Evolutionary conservation across 23 tunicate genomes (phyloP), one percentile per base, ranked within the genome.

Genomic region (Trididemnum miniatum): DNA sequence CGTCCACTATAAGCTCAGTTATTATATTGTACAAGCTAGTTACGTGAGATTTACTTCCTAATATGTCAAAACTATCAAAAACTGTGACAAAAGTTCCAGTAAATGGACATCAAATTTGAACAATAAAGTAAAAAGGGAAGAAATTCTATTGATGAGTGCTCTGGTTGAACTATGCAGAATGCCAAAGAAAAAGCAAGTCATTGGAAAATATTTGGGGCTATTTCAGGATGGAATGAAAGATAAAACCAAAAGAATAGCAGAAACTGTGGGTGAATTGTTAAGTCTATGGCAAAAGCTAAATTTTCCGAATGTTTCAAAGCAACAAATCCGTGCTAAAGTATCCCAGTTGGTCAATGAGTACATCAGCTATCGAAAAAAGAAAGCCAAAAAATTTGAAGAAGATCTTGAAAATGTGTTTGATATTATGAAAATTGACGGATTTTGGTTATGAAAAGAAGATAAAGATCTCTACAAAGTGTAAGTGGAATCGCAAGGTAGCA

Each of bases 191-290:
- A 22, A 62, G 67, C 28, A 62, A 62, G n/a, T 62, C 4, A 62
- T 62, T 62, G 26, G 67, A 12, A 24, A 12, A 62, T 62, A 12
- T 24, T 62, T 62, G 67, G 26, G 29, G 29, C n/a, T 62, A 24
- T 62, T 62, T 62, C 28, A 62, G n/a, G 67, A 62, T 62, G 67
- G 67, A 22, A 62, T 62, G 4, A 62, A 62, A 49, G 57, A 49
- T 18, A 49, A 49, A 49, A 49, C 15, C 57, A 49, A 49, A 49
- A 49, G 18, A 49, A 18, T 9, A 49, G 57, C 57, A 49, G 18
- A 49, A 49, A 49, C 18, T 49, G 18, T 18, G 15, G 57, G 18
- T 9, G 57, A 49, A 18, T n/a, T 64, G 30, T 12, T 64, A 7
- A 7, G 7, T 64, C 71, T 64, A 12, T n/a, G 71, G 71, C 30